Base-by-base conservation (phyloP, 2,888 invertebrate species). In the Scaptomyza flava region DNA sequence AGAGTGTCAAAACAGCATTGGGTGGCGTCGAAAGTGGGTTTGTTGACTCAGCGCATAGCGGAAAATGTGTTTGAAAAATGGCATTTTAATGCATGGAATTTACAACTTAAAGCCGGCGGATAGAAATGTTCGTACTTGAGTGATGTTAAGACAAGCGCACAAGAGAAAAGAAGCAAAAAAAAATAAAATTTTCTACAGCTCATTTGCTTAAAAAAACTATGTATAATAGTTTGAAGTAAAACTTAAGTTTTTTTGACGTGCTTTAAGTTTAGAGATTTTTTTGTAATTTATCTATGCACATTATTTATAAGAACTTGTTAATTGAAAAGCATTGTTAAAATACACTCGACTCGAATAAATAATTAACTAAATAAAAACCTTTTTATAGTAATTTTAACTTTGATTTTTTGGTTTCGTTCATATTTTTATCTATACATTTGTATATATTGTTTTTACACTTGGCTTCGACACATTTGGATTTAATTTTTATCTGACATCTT, bases 401-500 rank as follows among this genome's bases (percentile, higher is more conserved):
- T 27, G 27, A 27, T 27, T 27, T 27, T 27, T 4, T 23, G 23
- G 2, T 2, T 4, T 1, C 1, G 3, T 27, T 27, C 27, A 27
- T 27, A 27, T 27, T 4, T 23, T 23, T 23, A 23, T 23, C 1
- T 4, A 23, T 4, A 23, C 23, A 23, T 23, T 23, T 23, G 1
- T 23, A 4, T 36, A 5, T 36, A n/a, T 9, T 31, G 31, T 9
- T 31, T 54, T 43, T 6, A 33, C 11, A 38, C 57, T 23, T 48
- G 57, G 52, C 50, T 68, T 56, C 14, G 58, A 56, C 62, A 54
- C 52, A 69, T 43, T 67, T 48, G 52, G 62, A 76, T 69, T 78
- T 74, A 74, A 81, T 74, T 84, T 63, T 77, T 63, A 74, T 74
- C 74, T 60, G 53, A 47, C 68, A 65, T 65, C 75, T 72, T 75